Conservation (phyloP, 1,140 invertebrate species). For the Helicorthomorpha holstii region DNA sequence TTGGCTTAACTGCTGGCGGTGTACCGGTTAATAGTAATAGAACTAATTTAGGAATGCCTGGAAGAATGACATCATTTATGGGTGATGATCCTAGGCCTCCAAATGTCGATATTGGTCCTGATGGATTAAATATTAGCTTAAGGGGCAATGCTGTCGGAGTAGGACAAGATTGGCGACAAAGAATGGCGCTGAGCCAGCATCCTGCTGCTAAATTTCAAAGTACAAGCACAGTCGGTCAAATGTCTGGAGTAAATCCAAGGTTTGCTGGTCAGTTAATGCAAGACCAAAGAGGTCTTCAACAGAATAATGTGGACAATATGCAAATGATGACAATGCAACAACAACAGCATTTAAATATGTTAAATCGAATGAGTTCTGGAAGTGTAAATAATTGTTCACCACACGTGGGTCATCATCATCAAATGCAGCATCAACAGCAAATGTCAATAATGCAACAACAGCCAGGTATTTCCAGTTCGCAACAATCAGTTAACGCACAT, state of each 20-base stretch:
- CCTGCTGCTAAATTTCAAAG: not conserved
- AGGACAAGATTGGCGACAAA: constrained; percentile 8
- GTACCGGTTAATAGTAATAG: no score
- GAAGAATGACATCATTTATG: no score
- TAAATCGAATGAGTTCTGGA: not conserved
- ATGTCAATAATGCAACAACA: not conserved
- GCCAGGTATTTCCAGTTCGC: not conserved
- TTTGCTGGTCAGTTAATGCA: not conserved
- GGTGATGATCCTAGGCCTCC: constrained; percentile 25
- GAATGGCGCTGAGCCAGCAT: not conserved
- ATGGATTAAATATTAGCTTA: constrained; percentile 28
- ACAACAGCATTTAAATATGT: not conserved
- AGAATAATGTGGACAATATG: not conserved
- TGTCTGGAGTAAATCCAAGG: not conserved
- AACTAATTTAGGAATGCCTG: no score
- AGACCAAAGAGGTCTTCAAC: not conserved
- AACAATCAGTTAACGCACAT: no score
- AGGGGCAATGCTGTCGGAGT: constrained; percentile 8
- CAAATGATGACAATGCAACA: not conserved
- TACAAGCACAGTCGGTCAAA: not conserved
- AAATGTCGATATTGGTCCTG: constrained; percentile 29
- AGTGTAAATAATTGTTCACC: not conserved
- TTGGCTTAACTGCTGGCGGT: no score
- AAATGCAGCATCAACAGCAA: not conserved
- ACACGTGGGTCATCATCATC: not conserved